Evolutionary conservation across 2,113 vertebrate genomes (phyloP), one percentile per base, ranked within the genome.

Genomic region (Nothobranchius furzeri): DNA sequence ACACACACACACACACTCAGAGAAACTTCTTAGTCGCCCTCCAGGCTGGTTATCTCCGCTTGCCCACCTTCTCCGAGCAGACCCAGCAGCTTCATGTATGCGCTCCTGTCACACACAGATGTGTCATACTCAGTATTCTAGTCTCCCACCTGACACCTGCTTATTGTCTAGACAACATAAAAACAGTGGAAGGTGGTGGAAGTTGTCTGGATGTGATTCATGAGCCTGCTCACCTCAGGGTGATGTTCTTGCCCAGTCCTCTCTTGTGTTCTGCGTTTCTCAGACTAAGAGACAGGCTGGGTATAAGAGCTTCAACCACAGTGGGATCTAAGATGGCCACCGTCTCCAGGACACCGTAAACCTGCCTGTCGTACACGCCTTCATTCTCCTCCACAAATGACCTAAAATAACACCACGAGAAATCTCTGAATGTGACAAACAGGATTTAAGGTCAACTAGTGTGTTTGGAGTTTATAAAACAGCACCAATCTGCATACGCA

Each of bases 351-450:
- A 95, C 86, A 59, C 85, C 71, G 86, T 95, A 97, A 50, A 97
- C 91, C 66, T 97, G 96, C 52, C 93, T 84, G 81, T 93, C 91
- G 48, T 98, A 97, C 14, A 93, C 73, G 2, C 92, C 88, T 7
- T 83, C 89, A 11, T 95, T 95, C 82, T 96, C 95, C 77, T 95
- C 93, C 87, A 96, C 94, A 81, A 99, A 98, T 12, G 92, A 91
- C 89, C 98, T 99, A 75, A 43, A 87, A 70, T 59, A 35, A 62
- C 47, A 80, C 12, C 68, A 37, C 60, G 20, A 56, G 54, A 64
- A 37, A n/a, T 51, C 11, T n/a, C 37, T 11, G 9, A 12, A 30
- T 3, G 30, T 30, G 20, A 20, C 20, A 20, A 20, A 20, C 20
- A 20, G 20, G 20, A 20, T 20, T 20, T 20, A 20, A 20, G 20